Conservation (phyloP, 2,113 vertebrate species). For the Melanerpes formicivorus region DNA sequence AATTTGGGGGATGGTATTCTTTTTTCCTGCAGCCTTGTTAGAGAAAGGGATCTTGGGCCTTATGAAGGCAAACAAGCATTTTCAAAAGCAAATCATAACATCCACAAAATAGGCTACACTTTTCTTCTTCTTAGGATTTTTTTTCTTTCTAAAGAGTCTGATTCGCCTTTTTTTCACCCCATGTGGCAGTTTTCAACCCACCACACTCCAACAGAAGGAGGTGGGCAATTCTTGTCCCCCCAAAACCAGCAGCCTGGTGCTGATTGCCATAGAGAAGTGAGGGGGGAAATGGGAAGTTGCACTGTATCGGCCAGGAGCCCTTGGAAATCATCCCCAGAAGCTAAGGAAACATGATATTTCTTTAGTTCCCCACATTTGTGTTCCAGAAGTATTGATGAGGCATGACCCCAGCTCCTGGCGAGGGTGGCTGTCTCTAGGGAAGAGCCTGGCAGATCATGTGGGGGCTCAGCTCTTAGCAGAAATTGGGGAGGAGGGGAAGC, state of each 20-base stretch:
- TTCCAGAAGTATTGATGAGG: not conserved
- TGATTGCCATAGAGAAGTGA: not conserved
- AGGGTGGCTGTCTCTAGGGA: not conserved
- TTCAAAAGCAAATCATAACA: not conserved
- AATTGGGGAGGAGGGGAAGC: not conserved
- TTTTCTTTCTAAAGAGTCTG: not conserved
- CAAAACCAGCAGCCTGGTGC: not conserved
- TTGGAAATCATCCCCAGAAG: not conserved
- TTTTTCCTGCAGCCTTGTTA: not conserved
- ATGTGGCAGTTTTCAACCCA: too few relatives aligned
- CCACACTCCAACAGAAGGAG: not conserved
- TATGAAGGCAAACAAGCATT: not conserved
- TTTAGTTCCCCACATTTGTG: not conserved
- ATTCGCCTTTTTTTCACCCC: not conserved
- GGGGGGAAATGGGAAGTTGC: not conserved
- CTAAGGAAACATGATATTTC: not conserved
- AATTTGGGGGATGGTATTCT: not conserved
- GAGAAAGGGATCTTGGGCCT: not conserved
- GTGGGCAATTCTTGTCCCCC: not conserved
- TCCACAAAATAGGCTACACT: not conserved
- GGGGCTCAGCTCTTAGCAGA: too few relatives aligned
- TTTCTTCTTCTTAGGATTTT: not conserved
- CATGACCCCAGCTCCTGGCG: not conserved
- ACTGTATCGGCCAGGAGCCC: not conserved
- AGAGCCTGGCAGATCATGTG: not conserved